Conservation (phyloP, 2,888 invertebrate species). For the Pinctada fucata region DNA sequence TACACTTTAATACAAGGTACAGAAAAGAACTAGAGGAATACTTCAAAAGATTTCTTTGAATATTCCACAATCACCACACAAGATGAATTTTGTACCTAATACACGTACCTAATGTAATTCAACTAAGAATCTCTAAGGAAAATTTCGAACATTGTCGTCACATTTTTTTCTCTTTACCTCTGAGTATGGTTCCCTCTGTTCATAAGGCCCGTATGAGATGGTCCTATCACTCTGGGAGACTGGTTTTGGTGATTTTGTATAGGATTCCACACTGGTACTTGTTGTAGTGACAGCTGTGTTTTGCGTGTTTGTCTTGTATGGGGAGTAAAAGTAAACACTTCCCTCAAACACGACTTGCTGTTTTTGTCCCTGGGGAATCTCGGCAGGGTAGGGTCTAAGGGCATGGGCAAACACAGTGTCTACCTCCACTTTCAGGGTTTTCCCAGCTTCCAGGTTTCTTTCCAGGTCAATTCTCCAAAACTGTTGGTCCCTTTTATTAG, state of each 20-base stretch:
- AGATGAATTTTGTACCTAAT: too few relatives aligned
- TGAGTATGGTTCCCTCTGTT: slow-evolving; percentile 83
- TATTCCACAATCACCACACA: too few relatives aligned
- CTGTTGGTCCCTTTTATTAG: slow-evolving; percentile 51
- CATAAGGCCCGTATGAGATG: slow-evolving; percentile 93
- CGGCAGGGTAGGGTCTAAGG: slow-evolving; percentile 89
- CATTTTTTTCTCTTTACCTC: slow-evolving; percentile 58
- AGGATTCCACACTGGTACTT: slow-evolving; percentile 84
- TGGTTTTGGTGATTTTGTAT: slow-evolving; percentile 72
- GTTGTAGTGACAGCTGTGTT: slow-evolving; percentile 88
- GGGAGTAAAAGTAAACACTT: slow-evolving; percentile 89
- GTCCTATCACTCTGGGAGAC: slow-evolving; percentile 85
- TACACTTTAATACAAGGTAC: too few relatives aligned
- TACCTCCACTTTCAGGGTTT: slow-evolving; percentile 69
- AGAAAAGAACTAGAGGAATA: too few relatives aligned
- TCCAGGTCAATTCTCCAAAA: slow-evolving; percentile 71
- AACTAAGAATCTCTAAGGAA: too few relatives aligned
- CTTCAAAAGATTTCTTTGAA: too few relatives aligned
- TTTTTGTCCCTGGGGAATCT: slow-evolving; percentile 94
- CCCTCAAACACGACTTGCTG: slow-evolving; percentile 93
- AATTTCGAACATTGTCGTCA: too few relatives aligned
- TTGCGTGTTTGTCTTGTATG: slow-evolving; percentile 88
- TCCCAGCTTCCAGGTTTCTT: slow-evolving; percentile 67
- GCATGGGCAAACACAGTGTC: slow-evolving; percentile 85
- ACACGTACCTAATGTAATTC: too few relatives aligned